Percentiles rank a stretch among this genome's conserved stretches.
phyloP scores from a whole-genome alignment of 2,888 invertebrate genomes.

The Apotomis betuletana region DNA sequence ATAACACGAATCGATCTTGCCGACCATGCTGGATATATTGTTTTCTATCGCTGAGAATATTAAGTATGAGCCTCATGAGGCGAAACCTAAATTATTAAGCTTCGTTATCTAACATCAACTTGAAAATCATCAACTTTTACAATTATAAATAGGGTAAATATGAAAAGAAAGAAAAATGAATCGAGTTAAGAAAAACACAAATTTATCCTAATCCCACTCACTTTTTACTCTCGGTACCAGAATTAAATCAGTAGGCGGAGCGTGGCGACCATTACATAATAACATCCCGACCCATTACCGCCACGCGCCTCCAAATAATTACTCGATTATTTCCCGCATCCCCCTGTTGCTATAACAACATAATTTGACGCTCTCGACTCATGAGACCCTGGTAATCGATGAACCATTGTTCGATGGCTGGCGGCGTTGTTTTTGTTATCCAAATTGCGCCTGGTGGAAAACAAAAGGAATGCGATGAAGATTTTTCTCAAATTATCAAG shows the following conservation, averaged over 20 bases:
- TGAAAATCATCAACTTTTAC: too few species aligned
- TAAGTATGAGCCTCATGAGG: too few species aligned
- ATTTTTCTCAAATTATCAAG: neutral
- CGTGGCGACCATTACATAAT: conserved; percentile 43
- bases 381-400: conserved; percentile 53
- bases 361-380: conserved; percentile 58
- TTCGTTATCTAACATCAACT: too few species aligned
- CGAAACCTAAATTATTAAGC: too few species aligned
- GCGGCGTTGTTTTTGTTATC: conserved; percentile 21
- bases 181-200: neutral
- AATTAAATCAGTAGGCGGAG: conserved; percentile 41
- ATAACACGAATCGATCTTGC: too few species aligned
- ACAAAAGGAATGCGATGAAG: neutral
- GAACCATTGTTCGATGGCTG: conserved; percentile 34
- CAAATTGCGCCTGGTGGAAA: conserved; percentile 1
- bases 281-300: conserved; percentile 48
- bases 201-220: conserved; percentile 19
- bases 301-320: conserved; percentile 70
- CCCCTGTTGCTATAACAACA: conserved; percentile 54
- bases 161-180: neutral
- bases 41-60: too few species aligned
- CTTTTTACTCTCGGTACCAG: conserved; percentile 13
- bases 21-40: too few species aligned
- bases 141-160: too few species aligned
- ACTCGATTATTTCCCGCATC: conserved; percentile 51